A percentile compares a stretch with the other conserved stretches of the same genome.
These are phyloP conservation scores for Phoeniculus purpureus DNA, from an alignment of 2,797 vertebrate species.

Conservation along the genomic window DNA sequence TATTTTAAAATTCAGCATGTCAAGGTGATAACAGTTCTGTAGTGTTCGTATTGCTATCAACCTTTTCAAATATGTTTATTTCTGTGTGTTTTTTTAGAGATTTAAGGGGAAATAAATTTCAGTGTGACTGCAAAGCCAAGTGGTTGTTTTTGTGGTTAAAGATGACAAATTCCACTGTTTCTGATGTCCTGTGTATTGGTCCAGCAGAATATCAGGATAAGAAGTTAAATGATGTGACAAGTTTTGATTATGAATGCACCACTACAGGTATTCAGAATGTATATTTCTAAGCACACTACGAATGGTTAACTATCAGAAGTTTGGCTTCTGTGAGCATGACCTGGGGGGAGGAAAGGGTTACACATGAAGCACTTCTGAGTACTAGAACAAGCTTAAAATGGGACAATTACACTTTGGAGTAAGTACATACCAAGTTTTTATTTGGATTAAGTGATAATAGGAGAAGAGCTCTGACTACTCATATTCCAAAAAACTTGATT, in stretches of 20 bases:
- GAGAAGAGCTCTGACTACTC: constrained; percentile 38
- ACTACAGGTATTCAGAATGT: constrained; percentile 87
- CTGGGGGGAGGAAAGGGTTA: constrained; percentile 22
- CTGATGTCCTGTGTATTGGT: constrained; percentile 90
- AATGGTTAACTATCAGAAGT: neutral
- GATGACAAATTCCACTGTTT: constrained; percentile 96
- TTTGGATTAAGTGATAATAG: constrained; percentile 45
- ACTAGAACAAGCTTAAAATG: constrained; percentile 4
- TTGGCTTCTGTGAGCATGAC: neutral
- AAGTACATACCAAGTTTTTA: constrained; percentile 25
- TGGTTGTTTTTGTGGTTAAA: constrained; percentile 98
- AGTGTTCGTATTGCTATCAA: constrained; percentile 26
- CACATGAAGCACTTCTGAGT: neutral
- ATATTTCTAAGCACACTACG: constrained; percentile 62
- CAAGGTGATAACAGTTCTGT: constrained; percentile 38
- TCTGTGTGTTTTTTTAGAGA: constrained; percentile 84
- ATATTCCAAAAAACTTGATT: constrained; percentile 42
- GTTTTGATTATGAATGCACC: constrained; percentile 92
- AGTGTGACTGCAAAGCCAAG: constrained; percentile 97
- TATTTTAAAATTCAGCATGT: constrained; percentile 26
- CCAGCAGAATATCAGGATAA: constrained; percentile 95
- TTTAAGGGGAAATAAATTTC: constrained; percentile 94
- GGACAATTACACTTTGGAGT: constrained; percentile 14
- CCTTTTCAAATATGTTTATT: constrained; percentile 54
- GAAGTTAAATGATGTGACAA: constrained; percentile 91